Evolutionary conservation across 2,797 vertebrate species (phyloP).

Genomic region (Oreochromis mossambicus): DNA sequence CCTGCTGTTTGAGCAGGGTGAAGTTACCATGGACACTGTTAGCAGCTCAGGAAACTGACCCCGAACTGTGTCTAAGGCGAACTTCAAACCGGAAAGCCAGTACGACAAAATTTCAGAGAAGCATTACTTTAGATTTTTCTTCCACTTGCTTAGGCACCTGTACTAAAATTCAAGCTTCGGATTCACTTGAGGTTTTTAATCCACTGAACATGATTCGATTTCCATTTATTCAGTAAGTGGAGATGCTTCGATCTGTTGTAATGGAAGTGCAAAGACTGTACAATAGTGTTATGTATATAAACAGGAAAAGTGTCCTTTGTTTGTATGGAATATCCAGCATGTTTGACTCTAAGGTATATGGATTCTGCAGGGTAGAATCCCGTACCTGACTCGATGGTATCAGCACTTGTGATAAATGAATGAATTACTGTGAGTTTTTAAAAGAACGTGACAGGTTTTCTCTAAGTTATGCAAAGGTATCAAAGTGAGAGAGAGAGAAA

Average conservation of each 20-base stretch:
- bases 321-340: constrained; percentile 74
- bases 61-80: not conserved
- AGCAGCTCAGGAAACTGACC: constrained; percentile 5
- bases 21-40: constrained; percentile 1
- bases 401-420: constrained; percentile 72
- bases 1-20: not conserved
- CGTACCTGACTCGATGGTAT: constrained; percentile 67
- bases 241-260: constrained; percentile 56
- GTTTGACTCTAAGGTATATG: constrained; percentile 72
- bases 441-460: constrained; percentile 70
- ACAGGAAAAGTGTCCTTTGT: constrained; percentile 77
- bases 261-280: constrained; percentile 71
- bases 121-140: constrained; percentile 13
- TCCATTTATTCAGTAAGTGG: constrained; percentile 50
- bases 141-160: constrained; percentile 31
- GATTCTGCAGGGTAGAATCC: constrained; percentile 85
- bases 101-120: constrained; percentile 20
- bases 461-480: constrained; percentile 77
- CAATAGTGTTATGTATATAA: constrained; percentile 82
- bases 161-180: constrained; percentile 53
- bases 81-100: constrained; percentile 9
- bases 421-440: constrained; percentile 80
- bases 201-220: constrained; percentile 55
- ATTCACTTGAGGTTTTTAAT: constrained; percentile 57
- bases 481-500: constrained; percentile 61